These are phyloP conservation scores for Carcharodon carcharias DNA, from an alignment of 2,797 vertebrate genomes.

Conservation along the genomic window DNA sequence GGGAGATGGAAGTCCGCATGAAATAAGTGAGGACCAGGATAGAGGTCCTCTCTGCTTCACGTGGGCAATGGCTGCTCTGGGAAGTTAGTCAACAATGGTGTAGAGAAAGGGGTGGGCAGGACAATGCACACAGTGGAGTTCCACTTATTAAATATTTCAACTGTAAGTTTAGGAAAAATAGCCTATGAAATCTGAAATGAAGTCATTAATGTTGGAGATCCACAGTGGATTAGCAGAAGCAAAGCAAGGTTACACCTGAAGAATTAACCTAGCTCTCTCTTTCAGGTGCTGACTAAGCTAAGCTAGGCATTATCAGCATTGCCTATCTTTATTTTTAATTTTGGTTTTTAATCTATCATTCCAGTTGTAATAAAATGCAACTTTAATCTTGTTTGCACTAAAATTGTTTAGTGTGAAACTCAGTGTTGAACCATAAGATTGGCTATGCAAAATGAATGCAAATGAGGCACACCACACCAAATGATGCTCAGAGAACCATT, in stretches of 20 bases:
- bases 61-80: not conserved
- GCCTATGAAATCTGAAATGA: not conserved
- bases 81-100: not conserved
- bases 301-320: not conserved
- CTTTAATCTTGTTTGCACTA: not conserved
- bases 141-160: not conserved
- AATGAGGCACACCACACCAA: not conserved
- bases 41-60: not conserved
- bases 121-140: not conserved
- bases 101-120: not conserved
- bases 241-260: not conserved
- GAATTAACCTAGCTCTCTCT: not conserved
- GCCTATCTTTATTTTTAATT: not conserved
- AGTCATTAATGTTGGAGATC: not conserved
- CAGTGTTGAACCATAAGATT: not conserved
- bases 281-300: not conserved
- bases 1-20: not conserved
- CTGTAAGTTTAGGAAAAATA: not conserved
- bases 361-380: not conserved
- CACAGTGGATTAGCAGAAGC: not conserved
- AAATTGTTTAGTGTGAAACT: not conserved
- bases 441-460: not conserved
- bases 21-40: not conserved
- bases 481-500: not conserved
- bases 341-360: not conserved